Percentiles rank a stretch among this genome's conserved stretches.
phyloP scores from a whole-genome alignment of 2,113 vertebrate species.

The Puffinus mauretanicus region DNA sequence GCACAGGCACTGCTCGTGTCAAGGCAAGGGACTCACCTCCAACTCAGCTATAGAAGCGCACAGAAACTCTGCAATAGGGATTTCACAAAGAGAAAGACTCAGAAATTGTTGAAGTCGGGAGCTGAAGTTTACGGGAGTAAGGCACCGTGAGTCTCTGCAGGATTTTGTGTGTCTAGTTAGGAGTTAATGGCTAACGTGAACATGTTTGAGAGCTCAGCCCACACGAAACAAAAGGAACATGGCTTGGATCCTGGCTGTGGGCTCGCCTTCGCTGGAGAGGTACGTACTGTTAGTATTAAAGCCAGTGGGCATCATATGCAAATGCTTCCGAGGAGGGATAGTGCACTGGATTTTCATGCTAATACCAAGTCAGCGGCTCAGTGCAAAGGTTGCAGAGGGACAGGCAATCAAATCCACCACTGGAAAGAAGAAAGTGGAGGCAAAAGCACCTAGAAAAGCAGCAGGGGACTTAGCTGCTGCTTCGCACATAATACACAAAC shows the following conservation, averaged over 20 bases:
- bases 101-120: fast-evolving
- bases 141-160: background rate
- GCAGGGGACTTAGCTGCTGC: background rate
- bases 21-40: background rate
- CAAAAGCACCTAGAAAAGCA: background rate
- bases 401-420: background rate
- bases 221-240: fast-evolving
- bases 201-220: background rate
- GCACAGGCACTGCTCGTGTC: fast-evolving
- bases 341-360: background rate
- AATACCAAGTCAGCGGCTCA: background rate
- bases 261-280: background rate
- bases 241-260: background rate
- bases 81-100: background rate
- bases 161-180: background rate
- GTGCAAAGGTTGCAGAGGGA: background rate
- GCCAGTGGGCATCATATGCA: background rate
- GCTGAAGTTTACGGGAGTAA: background rate
- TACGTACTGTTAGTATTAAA: background rate
- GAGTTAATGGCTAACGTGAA: fast-evolving
- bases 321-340: background rate
- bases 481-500: background rate
- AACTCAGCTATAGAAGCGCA: background rate
- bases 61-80: fast-evolving
- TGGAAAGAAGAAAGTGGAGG: background rate